Percentiles rank a stretch among this genome's conserved stretches.
phyloP scores from a whole-genome alignment of 2,888 invertebrate species.

The Leistus spinibarbis region DNA sequence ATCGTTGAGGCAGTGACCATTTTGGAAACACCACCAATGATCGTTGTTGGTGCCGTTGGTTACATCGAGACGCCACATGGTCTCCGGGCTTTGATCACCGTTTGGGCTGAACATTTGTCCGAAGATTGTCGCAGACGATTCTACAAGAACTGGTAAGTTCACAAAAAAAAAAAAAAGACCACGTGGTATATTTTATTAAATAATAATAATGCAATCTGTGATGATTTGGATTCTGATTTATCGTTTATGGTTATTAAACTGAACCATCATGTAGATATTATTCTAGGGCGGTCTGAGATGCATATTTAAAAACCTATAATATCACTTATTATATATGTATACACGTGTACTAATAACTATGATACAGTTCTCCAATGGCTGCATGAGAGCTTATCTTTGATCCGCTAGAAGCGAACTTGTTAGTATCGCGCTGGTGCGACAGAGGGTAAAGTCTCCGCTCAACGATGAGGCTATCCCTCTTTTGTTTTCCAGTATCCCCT shows the following conservation, averaged over 20 bases:
- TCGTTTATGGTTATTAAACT: conserved; percentile 72
- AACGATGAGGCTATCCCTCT: conserved; percentile 70
- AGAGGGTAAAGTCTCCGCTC: conserved; percentile 69
- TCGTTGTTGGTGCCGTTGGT: conserved; percentile 95
- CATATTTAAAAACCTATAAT: neutral
- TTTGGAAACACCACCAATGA: conserved; percentile 97
- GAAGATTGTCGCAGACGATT: conserved; percentile 98
- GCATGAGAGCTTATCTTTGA: conserved; percentile 66
- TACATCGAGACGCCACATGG: conserved; percentile 99
- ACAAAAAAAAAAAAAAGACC: neutral
- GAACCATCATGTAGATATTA: conserved; percentile 67
- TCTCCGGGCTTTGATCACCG: conserved; percentile 89
- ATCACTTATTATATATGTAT: neutral
- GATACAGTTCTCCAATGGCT: conserved; percentile 71
- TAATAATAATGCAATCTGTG: conserved; percentile 52
- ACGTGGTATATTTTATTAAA: neutral
- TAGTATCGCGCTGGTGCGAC: conserved; percentile 48
- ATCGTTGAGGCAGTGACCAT: conserved; percentile 99
- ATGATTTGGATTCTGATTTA: conserved; percentile 65
- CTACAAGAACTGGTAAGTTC: conserved; percentile 99
- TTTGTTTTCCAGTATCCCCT: conserved; percentile 50
- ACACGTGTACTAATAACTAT: conserved; percentile 1
- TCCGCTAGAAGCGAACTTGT: conserved; percentile 40
- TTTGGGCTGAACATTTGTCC: conserved; percentile 98
- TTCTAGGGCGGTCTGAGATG: conserved; percentile 78